Evolutionary conservation across 2,113 vertebrate genomes (phyloP).

Genomic region (Dromaius novaehollandiae): DNA sequence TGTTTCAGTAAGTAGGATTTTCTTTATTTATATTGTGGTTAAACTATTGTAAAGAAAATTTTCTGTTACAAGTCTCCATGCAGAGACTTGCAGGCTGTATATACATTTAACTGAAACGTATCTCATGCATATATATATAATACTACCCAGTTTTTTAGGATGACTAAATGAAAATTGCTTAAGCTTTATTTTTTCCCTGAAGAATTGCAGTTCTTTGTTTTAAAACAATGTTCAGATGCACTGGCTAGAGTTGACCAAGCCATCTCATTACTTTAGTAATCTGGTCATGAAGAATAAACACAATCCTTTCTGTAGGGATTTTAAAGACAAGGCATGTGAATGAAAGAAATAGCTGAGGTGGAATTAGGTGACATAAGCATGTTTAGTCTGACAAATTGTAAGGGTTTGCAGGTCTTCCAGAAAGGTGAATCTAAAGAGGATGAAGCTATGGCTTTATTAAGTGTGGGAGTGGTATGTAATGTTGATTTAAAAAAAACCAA

Average conservation of each 20-base stretch:
- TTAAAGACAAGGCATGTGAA: background rate
- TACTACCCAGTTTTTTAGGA: background rate
- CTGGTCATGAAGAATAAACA: background rate
- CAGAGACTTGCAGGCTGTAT: background rate
- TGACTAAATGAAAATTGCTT: background rate
- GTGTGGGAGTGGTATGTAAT: background rate
- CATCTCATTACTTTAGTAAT: background rate
- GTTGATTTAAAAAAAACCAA: too few species aligned
- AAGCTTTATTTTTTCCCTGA: background rate
- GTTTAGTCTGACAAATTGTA: background rate
- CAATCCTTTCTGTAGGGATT: background rate
- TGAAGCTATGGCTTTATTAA: background rate
- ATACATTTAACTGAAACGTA: background rate
- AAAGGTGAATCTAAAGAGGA: background rate
- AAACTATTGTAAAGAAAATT: background rate
- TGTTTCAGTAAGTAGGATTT: conserved; percentile 87
- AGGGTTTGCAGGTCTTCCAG: background rate
- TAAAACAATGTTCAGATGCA: background rate
- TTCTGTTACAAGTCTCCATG: background rate
- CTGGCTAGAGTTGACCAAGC: fast-evolving
- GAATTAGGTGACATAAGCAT: background rate
- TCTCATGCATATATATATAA: too few species aligned
- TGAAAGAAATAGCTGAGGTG: background rate
- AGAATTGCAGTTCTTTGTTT: background rate
- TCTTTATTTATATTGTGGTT: conserved; percentile 2